phyloP scores from a whole-genome alignment of 2,113 vertebrate genomes.

The Tretioscincus oriximinensis region DNA sequence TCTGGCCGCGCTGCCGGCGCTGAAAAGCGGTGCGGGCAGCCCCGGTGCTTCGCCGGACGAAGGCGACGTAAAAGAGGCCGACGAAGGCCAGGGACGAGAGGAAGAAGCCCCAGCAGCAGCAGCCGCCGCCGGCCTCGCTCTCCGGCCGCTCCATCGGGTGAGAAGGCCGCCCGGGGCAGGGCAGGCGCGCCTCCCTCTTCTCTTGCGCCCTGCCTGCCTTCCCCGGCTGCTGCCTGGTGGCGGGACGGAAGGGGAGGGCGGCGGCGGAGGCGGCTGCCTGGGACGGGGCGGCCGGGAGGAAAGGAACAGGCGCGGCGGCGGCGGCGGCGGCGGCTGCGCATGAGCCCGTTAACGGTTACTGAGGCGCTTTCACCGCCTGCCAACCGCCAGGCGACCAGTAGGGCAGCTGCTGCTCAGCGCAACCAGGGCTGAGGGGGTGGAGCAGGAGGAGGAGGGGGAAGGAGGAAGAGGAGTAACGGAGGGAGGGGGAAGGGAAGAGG shows the following conservation, averaged over 20 bases:
- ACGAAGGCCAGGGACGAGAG: neutral
- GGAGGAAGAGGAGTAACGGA: too few species aligned
- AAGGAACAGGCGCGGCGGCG: neutral
- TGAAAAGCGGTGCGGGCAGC: neutral
- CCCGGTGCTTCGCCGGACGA: conserved; percentile 34
- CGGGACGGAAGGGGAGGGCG: neutral
- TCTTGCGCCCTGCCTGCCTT: neutral
- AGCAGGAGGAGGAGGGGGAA: too few species aligned
- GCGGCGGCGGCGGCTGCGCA: too few species aligned
- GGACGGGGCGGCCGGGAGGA: neutral
- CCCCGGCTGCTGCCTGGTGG: neutral
- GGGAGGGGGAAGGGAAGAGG: too few species aligned
- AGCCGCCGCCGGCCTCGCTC: neutral
- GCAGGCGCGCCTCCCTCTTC: neutral
- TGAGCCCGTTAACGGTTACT: too few species aligned
- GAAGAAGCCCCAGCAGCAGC: neutral
- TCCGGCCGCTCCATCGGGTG: neutral
- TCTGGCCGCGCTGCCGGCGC: conserved; percentile 21
- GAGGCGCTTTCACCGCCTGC: too few species aligned
- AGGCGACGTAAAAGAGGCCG: conserved; percentile 18
- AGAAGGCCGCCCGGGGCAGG: too few species aligned
- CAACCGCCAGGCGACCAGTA: too few species aligned
- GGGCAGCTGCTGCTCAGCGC: too few species aligned
- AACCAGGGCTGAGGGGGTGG: too few species aligned
- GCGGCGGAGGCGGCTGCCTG: neutral